phyloP scores from a whole-genome alignment of 2,113 vertebrate genomes.

The Odontesthes bonariensis region DNA sequence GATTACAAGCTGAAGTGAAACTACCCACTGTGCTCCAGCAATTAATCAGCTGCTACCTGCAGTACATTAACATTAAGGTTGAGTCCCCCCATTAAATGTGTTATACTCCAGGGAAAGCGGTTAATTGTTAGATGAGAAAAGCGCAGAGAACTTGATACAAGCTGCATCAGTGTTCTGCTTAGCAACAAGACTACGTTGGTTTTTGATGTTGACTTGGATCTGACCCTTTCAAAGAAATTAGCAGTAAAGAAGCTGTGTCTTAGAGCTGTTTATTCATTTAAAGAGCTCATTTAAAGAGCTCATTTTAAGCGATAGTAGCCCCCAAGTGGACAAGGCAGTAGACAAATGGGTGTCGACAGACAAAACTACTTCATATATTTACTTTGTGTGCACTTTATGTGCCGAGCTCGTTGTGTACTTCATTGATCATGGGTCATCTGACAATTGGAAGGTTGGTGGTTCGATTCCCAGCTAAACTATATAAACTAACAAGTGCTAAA shows the following conservation, averaged over 20 bases:
- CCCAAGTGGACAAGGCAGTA: too few species aligned
- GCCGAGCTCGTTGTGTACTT: too few species aligned
- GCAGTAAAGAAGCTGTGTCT: not conserved
- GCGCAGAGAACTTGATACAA: constrained; percentile 46
- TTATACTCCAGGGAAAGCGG: constrained; percentile 57
- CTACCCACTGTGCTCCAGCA: constrained; percentile 48
- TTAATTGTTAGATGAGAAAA: constrained; percentile 44
- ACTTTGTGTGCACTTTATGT: too few species aligned
- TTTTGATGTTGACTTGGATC: constrained; percentile 6
- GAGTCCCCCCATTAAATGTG: constrained; percentile 65
- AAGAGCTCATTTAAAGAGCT: too few species aligned
- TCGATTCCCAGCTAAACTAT: too few species aligned
- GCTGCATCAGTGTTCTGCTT: constrained; percentile 15
- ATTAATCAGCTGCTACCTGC: constrained; percentile 60
- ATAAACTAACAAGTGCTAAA: too few species aligned
- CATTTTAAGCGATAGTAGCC: too few species aligned
- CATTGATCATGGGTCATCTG: too few species aligned
- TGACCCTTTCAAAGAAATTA: constrained; percentile 17
- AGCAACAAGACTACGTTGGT: constrained; percentile 9
- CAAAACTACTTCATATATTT: too few species aligned
- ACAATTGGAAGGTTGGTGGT: too few species aligned
- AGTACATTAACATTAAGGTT: constrained; percentile 68
- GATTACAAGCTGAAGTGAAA: constrained; percentile 53
- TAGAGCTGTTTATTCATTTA: too few species aligned
- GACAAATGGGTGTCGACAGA: too few species aligned